Conservation (phyloP, 2,888 invertebrate species). For the Resseliella maxima region DNA sequence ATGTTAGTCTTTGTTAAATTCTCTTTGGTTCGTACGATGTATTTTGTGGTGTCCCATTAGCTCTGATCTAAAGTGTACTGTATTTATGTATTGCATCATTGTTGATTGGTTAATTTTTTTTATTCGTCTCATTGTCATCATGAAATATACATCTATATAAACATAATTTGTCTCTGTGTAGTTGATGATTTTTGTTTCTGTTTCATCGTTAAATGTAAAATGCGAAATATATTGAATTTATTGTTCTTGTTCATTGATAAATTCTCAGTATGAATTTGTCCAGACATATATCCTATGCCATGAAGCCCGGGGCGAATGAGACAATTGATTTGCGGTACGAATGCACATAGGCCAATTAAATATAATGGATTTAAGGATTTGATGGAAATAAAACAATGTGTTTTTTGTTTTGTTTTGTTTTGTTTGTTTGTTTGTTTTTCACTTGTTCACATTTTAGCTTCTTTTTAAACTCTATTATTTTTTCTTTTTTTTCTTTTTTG, state of each 20-base stretch:
- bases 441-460: not conserved
- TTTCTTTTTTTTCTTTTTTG: not conserved
- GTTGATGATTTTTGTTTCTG: not conserved
- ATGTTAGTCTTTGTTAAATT: slow-evolving; percentile 29
- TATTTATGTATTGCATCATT: not conserved
- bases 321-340: not conserved
- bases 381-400: not conserved
- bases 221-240: too few species aligned
- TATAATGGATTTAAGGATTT: not conserved
- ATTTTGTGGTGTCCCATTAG: slow-evolving; percentile 3
- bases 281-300: too few species aligned
- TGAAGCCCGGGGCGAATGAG: too few species aligned
- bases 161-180: not conserved
- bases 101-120: not conserved
- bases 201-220: too few species aligned
- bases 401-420: too few species aligned
- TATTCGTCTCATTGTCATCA: not conserved
- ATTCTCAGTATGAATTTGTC: too few species aligned
- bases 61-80: not conserved
- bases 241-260: too few species aligned
- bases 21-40: slow-evolving; percentile 29
- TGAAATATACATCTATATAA: not conserved
- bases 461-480: not conserved
- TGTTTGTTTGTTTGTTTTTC: too few species aligned
- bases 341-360: slow-evolving; percentile 21